Percentiles rank a stretch among this genome's conserved stretches.
Evolutionary conservation across 2,113 vertebrate species (phyloP).

Genomic region (Ptychochromis oligacanthus): DNA sequence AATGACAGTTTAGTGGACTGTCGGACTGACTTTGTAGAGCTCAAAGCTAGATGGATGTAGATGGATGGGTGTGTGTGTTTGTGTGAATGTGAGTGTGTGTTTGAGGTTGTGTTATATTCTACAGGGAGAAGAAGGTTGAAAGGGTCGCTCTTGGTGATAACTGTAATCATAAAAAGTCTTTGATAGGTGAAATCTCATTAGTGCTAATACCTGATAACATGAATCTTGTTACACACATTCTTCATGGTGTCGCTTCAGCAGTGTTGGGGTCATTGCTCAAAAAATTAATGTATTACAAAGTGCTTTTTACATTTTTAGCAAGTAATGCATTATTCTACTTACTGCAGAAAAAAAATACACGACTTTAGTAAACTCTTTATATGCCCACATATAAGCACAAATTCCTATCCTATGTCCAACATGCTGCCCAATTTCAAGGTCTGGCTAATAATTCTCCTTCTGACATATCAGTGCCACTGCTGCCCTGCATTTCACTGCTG

Average conservation of each 20-base stretch:
- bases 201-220: conserved; percentile 47
- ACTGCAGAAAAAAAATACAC: neutral
- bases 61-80: neutral
- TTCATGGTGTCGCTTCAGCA: conserved; percentile 29
- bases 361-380: neutral
- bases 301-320: neutral
- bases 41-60: neutral
- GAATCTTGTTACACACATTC: conserved; percentile 33
- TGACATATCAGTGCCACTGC: too few relatives aligned
- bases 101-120: neutral
- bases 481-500: too few relatives aligned
- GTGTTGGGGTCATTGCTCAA: neutral
- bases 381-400: neutral
- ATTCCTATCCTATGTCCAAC: neutral
- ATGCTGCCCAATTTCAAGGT: neutral
- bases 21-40: neutral
- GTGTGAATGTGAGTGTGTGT: conserved; percentile 1
- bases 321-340: neutral
- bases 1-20: neutral
- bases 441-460: neutral
- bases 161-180: conserved; percentile 40
- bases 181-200: conserved; percentile 65
- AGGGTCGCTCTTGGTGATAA: conserved; percentile 26
- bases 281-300: neutral
- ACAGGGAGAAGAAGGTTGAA: conserved; percentile 15